Percentiles rank a stretch among this genome's conserved stretches.
phyloP scores from a whole-genome alignment of 2,113 vertebrate genomes.

The Tragelaphus imberbis region DNA sequence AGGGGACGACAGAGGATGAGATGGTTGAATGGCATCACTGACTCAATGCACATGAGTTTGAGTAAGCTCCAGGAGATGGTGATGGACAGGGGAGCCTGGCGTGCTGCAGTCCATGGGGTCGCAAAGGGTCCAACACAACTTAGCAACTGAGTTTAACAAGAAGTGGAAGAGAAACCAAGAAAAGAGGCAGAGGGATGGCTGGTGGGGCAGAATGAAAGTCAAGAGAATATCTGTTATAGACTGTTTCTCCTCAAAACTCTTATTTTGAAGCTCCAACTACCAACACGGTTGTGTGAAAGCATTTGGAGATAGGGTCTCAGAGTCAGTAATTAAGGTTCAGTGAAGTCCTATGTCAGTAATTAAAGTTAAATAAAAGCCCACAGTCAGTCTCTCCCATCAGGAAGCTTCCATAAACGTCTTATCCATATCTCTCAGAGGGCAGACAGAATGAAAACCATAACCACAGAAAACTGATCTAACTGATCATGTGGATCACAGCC shows the following conservation, averaged over 20 bases:
- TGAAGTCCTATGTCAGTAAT: not conserved
- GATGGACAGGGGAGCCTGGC: not conserved
- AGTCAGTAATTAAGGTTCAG: not conserved
- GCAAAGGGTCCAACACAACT: not conserved
- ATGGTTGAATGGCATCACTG: not conserved
- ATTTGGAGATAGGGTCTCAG: not conserved
- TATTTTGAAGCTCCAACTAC: not conserved
- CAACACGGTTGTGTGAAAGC: fast-evolving
- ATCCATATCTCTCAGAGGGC: not conserved
- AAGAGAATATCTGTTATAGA: not conserved
- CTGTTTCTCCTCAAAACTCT: not conserved
- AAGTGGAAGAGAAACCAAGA: not conserved
- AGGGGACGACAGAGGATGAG: not conserved
- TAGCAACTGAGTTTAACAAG: not conserved
- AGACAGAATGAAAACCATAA: not conserved
- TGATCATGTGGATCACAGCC: not conserved
- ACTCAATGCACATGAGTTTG: not conserved
- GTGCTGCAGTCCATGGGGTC: not conserved
- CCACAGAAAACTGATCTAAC: not conserved
- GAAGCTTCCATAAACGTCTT: not conserved
- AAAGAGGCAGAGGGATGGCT: not conserved
- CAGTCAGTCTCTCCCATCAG: not conserved
- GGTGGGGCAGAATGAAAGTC: not conserved
- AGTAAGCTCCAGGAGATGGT: not conserved
- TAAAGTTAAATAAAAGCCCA: not conserved